Conservation (phyloP, 2,888 invertebrate genomes). For the Prosopocoilus inquinatus region DNA sequence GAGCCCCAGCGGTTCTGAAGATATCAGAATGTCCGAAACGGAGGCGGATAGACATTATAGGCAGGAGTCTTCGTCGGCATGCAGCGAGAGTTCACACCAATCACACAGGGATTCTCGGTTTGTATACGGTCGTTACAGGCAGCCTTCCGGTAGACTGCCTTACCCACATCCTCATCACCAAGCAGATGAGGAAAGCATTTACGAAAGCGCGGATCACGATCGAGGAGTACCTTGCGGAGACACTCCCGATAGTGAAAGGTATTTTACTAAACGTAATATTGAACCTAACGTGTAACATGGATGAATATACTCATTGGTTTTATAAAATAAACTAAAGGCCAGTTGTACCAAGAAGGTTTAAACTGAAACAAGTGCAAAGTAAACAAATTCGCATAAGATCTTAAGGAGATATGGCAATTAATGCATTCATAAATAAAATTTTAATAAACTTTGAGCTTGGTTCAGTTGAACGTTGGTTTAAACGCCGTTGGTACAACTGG, state of each 20-base stretch:
- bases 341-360: too few relatives aligned
- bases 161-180: slow-evolving; percentile 48
- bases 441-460: too few relatives aligned
- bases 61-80: slow-evolving; percentile 66
- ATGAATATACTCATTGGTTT: background rate
- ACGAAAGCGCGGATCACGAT: slow-evolving; percentile 80
- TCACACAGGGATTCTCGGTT: slow-evolving; percentile 76
- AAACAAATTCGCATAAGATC: too few relatives aligned
- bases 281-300: background rate
- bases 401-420: too few relatives aligned
- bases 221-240: slow-evolving; percentile 68
- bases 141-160: slow-evolving; percentile 46
- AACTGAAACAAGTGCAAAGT: too few relatives aligned
- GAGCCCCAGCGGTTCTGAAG: slow-evolving; percentile 89
- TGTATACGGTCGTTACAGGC: slow-evolving; percentile 64
- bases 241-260: slow-evolving; percentile 89
- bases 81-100: slow-evolving; percentile 75
- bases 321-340: too few relatives aligned
- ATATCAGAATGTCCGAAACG: slow-evolving; percentile 84
- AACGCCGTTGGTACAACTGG: too few relatives aligned
- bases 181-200: slow-evolving; percentile 80
- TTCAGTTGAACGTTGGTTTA: too few relatives aligned
- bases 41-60: slow-evolving; percentile 83
- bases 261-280: slow-evolving; percentile 28
- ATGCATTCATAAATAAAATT: too few relatives aligned